These are phyloP conservation scores for Archivesica marissinica DNA, from an alignment of 1,140 invertebrate species.

Conservation along the genomic window DNA sequence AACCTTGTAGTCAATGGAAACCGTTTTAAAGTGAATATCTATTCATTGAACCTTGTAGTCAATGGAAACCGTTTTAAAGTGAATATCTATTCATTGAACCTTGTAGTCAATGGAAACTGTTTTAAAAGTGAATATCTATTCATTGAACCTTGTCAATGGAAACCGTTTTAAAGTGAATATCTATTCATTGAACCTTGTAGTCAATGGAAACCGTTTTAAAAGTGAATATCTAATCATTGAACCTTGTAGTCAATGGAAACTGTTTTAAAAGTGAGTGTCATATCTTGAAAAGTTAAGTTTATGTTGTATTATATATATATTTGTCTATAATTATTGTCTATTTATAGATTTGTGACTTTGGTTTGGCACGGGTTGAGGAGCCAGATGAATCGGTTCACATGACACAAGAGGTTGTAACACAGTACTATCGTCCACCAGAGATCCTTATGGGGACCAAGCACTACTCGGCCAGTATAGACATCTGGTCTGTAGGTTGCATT, in stretches of 20 bases:
- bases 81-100: slow-evolving; percentile 99
- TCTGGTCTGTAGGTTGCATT: slow-evolving; percentile 99
- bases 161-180: slow-evolving; percentile 99
- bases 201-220: slow-evolving; percentile 99
- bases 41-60: slow-evolving; percentile 99
- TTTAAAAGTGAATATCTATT: slow-evolving; percentile 99
- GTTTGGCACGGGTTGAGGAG: slow-evolving; percentile 96
- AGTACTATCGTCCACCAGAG: slow-evolving; percentile 94
- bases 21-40: slow-evolving; percentile 99
- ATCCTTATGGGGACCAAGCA: slow-evolving; percentile 85
- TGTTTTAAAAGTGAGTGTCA: slow-evolving; percentile 92
- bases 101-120: slow-evolving; percentile 99
- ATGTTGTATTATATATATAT: neutral
- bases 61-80: slow-evolving; percentile 99
- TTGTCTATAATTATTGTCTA: slow-evolving; percentile 22
- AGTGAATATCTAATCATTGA: slow-evolving; percentile 99
- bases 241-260: slow-evolving; percentile 99
- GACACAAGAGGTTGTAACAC: slow-evolving; percentile 96
- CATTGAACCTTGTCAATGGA: slow-evolving; percentile 99
- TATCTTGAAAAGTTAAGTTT: too few species aligned
- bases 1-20: slow-evolving; percentile 99
- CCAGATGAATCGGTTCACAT: slow-evolving; percentile 95
- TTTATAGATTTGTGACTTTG: slow-evolving; percentile 99
- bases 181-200: slow-evolving; percentile 99
- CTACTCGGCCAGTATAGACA: slow-evolving; percentile 93